Base-by-base conservation (phyloP, 2,113 vertebrate species). In the Sarotherodon lohbergeri region DNA sequence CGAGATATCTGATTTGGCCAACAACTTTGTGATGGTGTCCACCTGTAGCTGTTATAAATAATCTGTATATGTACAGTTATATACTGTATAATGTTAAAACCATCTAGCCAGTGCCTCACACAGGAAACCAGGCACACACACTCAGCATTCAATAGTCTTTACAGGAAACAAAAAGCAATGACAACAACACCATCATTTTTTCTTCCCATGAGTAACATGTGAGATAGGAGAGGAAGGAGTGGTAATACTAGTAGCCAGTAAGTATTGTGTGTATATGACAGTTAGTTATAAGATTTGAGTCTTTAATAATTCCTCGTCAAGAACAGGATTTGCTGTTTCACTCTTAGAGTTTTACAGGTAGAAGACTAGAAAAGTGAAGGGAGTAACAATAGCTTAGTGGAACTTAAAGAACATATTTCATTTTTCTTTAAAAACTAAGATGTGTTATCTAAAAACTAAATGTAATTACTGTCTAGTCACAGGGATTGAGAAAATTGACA, bases 181-280 rank as follows among this genome's bases (percentile, higher is more conserved):
- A 61, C 27, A 61, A 32, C 27, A 61, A 61, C 27, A 32, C 2
- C 29, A 10, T 57, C 3, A 0, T 57, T 2, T 57, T 14, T 57
- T 57, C 55, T 29, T 29, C 56, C 29, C 56, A 59, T 59, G 56
- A 59, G 27, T 59, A 59, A 59, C 27, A 59, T 63, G 59, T 63
- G 32, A 36, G 5, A 36, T 63, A 63, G 32, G 32, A 63, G 59
- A 63, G 9, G 1, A 0, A 0, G 32, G 16, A 63, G 17, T 36
- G 17, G 4, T 0, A 63, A 7, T 36, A 63, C 29, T 63, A 19
- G 9, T 63, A 19, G 32, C 32, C 16, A 36, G 32, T 63, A 36
- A 63, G 59, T 63, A 19, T 7, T 7, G 29, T 63, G 17, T 36
- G 0, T 19, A 19, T 34, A 5, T 63, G 59, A 63, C 59, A 61